Base-by-base conservation (phyloP, 2,888 invertebrate species). In the Hirtodrosophila cameraria region DNA sequence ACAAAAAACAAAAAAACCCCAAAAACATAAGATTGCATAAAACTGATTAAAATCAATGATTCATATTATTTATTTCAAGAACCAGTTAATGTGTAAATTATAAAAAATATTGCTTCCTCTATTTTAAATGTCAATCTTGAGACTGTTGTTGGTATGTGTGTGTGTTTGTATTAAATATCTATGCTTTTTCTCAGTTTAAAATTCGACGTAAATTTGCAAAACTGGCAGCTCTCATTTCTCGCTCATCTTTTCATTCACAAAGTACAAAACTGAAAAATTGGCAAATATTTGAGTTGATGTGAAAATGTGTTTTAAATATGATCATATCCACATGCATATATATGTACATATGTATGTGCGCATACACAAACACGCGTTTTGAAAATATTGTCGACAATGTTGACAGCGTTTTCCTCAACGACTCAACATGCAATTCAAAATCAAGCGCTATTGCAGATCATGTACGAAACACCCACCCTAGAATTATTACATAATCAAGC, bases 361-460 rank as follows among this genome's bases (percentile, higher is more conserved):
- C 27, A 7, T 9, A 16, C 13, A 13, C 6, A 8, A 30, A 28
- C 13, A 28, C 31, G 13, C 13, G 13, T 15, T 18, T 50, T 59
- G 67, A 61, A 27, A 55, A 30, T 30, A 49, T 39, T 61, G 69
- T 72, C 59, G 48, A 43, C 73, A 58, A 16, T 45, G 41, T 41
- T 50, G 58, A 72, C 58, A 72, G 42, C 33, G 45, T 35, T 39
- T 39, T 41, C 46, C 73, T 41, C 30, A 72, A 65, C 65, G 59
- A 69, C 58, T 72, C 65, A 65, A 69, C 58, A 72, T 69, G 69
- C 72, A 65, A 39, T 65, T 54, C 8, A 2, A 23, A 23, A 23
- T n/a, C 45, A 69, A 65, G 65, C 65, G 54, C 59, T 66, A 13
- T 2, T 46, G 59, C 66, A 55, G 66, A 72, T 70, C 65, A 71